These are phyloP conservation scores for Coccyzus lansbergi DNA, from an alignment of 2,797 vertebrate genomes.

Conservation along the genomic window DNA sequence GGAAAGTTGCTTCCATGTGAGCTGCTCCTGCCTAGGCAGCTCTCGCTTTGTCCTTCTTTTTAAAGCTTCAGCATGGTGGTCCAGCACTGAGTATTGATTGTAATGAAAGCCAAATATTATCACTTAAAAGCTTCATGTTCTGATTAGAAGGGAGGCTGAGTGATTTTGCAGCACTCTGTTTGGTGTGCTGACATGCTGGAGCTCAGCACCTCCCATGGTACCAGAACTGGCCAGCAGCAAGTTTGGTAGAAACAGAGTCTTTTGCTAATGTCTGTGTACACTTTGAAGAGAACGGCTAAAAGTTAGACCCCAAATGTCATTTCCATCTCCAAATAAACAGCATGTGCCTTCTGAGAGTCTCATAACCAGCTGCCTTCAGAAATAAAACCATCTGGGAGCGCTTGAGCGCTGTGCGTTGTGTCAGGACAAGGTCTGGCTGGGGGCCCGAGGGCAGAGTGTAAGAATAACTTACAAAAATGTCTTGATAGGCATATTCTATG, in stretches of 20 bases:
- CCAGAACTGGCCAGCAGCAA: neutral
- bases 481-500: neutral
- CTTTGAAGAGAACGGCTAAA: neutral
- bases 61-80: neutral
- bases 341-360: neutral
- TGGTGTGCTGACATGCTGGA: neutral
- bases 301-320: neutral
- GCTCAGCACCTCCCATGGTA: neutral
- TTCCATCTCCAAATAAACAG: neutral
- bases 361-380: neutral
- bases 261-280: neutral
- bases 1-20: neutral
- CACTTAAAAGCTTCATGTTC: neutral
- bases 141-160: neutral
- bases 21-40: neutral
- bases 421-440: neutral
- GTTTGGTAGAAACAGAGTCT: neutral
- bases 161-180: rapidly evolving
- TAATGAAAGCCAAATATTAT: neutral
- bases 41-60: neutral
- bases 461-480: neutral
- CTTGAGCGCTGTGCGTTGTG: neutral
- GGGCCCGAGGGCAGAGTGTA: neutral
- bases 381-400: neutral
- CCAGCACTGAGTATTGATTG: neutral